Conservation (phyloP, 2,888 invertebrate species). For the Linyphia triangularis region DNA sequence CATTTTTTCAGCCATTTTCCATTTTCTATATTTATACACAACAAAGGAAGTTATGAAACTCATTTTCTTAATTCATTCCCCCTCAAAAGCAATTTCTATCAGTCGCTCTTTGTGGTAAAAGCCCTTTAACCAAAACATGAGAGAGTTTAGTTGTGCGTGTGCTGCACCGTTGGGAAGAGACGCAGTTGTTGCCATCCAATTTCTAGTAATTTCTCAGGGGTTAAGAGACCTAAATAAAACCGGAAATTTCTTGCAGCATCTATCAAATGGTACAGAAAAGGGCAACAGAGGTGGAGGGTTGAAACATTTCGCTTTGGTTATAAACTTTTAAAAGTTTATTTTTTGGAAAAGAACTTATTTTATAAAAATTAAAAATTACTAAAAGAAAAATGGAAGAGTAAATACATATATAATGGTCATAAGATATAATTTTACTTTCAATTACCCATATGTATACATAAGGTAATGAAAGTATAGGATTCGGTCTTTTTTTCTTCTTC, state of each 20-base stretch:
- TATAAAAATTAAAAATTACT: neutral
- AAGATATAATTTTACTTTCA: too few relatives aligned
- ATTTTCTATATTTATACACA: constrained; percentile 18
- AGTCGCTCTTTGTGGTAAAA: constrained; percentile 19
- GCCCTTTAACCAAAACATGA: constrained; percentile 42
- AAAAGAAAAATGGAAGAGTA: too few relatives aligned
- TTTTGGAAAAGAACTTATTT: neutral
- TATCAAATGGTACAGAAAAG: constrained; percentile 23
- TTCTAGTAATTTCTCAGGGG: constrained; percentile 55
- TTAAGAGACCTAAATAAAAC: constrained; percentile 41
- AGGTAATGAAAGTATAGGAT: too few relatives aligned
- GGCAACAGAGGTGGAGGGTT: constrained; percentile 23
- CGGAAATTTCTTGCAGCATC: constrained; percentile 39
- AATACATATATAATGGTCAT: too few relatives aligned
- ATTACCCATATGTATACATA: too few relatives aligned
- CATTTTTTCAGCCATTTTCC: neutral
- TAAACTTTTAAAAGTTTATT: neutral
- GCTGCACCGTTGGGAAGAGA: constrained; percentile 42
- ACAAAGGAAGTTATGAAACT: neutral
- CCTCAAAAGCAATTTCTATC: constrained; percentile 33
- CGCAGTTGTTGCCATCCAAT: constrained; percentile 53
- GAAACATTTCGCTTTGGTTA: constrained; percentile 7
- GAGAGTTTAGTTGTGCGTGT: constrained; percentile 55
- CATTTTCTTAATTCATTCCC: constrained; percentile 29
- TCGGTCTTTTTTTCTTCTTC: too few relatives aligned